Conservation (phyloP, 2,797 vertebrate genomes). For the Meda fulgida region DNA sequence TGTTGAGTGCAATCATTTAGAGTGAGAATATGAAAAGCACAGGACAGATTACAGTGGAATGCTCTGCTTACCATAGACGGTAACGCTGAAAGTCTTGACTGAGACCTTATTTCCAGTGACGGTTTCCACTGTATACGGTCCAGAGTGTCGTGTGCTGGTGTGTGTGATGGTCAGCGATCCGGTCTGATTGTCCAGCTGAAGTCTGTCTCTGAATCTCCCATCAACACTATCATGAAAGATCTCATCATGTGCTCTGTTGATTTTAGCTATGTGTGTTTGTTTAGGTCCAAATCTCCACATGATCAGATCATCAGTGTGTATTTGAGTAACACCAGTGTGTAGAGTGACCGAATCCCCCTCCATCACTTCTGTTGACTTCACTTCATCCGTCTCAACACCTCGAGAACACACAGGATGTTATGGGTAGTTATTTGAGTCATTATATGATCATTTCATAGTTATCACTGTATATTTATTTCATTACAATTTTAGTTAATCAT, state of each 20-base stretch:
- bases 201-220: conserved; percentile 8
- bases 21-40: neutral
- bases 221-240: neutral
- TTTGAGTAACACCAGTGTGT: neutral
- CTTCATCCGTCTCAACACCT: neutral
- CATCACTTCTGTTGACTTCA: neutral
- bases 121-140: neutral
- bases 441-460: neutral
- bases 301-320: neutral
- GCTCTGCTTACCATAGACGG: neutral
- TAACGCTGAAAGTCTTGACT: neutral
- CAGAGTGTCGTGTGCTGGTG: neutral
- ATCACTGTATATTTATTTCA: too few relatives aligned
- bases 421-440: neutral
- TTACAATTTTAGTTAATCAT: too few relatives aligned
- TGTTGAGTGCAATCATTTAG: neutral
- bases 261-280: neutral
- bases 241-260: neutral
- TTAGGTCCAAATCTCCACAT: neutral
- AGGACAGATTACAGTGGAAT: neutral
- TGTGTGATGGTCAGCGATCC: neutral
- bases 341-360: neutral
- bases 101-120: neutral
- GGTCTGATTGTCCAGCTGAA: neutral
- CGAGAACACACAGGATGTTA: neutral